Evolutionary conservation across 2,888 invertebrate species (phyloP).

Genomic region (Chrysolina haemoptera): DNA sequence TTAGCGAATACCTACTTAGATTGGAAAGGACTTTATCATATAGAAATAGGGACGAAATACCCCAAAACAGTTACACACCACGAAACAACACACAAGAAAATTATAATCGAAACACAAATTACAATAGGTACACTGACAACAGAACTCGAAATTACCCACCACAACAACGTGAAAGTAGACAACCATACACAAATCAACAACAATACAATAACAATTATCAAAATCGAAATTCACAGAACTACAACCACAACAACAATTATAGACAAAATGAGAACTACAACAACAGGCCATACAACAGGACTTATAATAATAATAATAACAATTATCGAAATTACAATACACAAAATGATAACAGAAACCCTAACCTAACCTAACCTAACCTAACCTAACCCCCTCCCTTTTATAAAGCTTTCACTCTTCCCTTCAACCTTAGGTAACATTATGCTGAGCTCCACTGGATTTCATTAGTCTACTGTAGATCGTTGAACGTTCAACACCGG

Average conservation of each 20-base stretch:
- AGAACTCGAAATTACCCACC: not conserved
- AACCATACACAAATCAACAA: not conserved
- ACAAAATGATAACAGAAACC: too few relatives aligned
- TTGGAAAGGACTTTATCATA: not conserved
- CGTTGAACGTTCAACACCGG: too few relatives aligned
- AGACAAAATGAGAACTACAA: slow-evolving; percentile 1
- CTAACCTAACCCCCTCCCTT: too few relatives aligned
- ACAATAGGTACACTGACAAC: not conserved
- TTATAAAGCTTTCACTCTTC: too few relatives aligned
- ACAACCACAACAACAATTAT: not conserved
- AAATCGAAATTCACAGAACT: not conserved
- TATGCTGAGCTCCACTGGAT: too few relatives aligned
- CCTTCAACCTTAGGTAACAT: too few relatives aligned
- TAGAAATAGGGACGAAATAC: not conserved
- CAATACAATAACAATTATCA: not conserved
- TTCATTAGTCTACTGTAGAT: too few relatives aligned
- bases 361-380: too few relatives aligned
- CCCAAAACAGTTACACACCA: not conserved
- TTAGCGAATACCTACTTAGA: not conserved
- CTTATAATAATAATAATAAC: too few relatives aligned
- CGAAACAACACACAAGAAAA: not conserved
- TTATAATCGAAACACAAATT: not conserved
- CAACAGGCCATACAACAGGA: not conserved
- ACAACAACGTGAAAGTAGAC: not conserved
- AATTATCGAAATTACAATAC: too few relatives aligned